Evolutionary conservation across 2,113 vertebrate genomes (phyloP), one percentile per base, ranked within the genome.

Genomic region (Tachysurus fulvidraco): DNA sequence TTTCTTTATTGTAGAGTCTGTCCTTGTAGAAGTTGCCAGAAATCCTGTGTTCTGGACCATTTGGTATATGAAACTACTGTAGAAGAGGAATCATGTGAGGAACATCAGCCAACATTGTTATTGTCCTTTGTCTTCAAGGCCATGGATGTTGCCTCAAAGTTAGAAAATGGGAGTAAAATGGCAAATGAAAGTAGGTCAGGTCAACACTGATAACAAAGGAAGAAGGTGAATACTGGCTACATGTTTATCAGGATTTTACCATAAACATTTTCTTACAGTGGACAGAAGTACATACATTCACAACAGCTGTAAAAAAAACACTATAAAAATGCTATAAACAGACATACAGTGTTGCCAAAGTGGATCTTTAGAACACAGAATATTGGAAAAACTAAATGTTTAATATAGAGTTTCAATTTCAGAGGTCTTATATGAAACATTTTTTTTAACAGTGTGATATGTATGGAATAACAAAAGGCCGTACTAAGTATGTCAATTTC

Each of bases 181-280:
- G 28, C n/a, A 55, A 78, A 55, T 7, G n/a, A 2, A 74, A 74
- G 8, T 17, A 36, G 67, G 11, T 50, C 46, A 36, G 67, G 2
- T 50, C 46, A 65, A 71, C 67, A 71, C 73, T 71, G 55, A 28
- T 46, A 41, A 57, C 10, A 23, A 55, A 71, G 54, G 59, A 60
- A 83, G 83, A 23, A 69, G 86, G 83, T 78, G 79, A 80, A 78
- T 67, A 87, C 83, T 80, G 83, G 83, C 88, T 87, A 87, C 71
- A 74, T 89, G 81, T 57, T 81, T 86, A 50, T 52, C 44, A 73
- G 50, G 50, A 81, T 81, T 74, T 85, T 89, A 81, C 86, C 65
- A 84, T 69, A 85, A 83, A 54, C 83, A 73, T 89, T 87, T 67
- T 83, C 41, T 60, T 74, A 82, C 69, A 89, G 85, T 86, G 80